Evolutionary conservation across 23 tunicate genomes (phyloP), one percentile per base, ranked within the genome.

Genomic region (Aplidium turbinatum): DNA sequence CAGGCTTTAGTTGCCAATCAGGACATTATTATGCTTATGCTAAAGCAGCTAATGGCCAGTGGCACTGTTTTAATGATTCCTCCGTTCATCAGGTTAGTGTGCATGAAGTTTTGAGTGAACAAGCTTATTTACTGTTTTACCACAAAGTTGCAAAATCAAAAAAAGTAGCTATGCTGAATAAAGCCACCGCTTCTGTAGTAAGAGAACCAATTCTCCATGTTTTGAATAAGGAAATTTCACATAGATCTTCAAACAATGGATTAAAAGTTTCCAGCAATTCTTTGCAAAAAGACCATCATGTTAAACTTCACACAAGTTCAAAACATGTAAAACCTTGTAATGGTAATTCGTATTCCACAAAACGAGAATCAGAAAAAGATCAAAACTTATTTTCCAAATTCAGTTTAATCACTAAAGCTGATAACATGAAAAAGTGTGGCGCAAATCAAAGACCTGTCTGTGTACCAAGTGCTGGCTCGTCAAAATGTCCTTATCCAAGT

Each of bases 1-100:
- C 95, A 1, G 99, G 99, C 1, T 87, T 61, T 57, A 81, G 97
- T 47, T 78, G 94, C 50, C 79, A 87, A 35, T 82, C 90, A 0
- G 99, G 99, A 23, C 99, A 94, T 72, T 94, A 94, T 46, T 94
- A 94, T 77, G 83, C 89, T 9, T 87, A 87, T 54, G 94, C 89
- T 0, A 94, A 82, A 72, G 94, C 83, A 9, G 73, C 99, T 1
- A 87, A 87, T 62, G 89, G 89, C 20, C 89, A 87, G 32, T 94
- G 99, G 99, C 84, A 91, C 58, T 91, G 91, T 45, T 91, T 91
- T 35, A 91, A 91, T 67, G 97, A 91, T 84, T 80, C 86, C 1
- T 79, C 86, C 19, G 97, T 91, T 9, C 40, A 79, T 57, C 97
- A 84, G 58, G 97, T 91, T 21, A 79, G 87, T 74, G 46, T 72